phyloP scores from a whole-genome alignment of 2,888 invertebrate genomes.

The Scaptomyza flava region DNA sequence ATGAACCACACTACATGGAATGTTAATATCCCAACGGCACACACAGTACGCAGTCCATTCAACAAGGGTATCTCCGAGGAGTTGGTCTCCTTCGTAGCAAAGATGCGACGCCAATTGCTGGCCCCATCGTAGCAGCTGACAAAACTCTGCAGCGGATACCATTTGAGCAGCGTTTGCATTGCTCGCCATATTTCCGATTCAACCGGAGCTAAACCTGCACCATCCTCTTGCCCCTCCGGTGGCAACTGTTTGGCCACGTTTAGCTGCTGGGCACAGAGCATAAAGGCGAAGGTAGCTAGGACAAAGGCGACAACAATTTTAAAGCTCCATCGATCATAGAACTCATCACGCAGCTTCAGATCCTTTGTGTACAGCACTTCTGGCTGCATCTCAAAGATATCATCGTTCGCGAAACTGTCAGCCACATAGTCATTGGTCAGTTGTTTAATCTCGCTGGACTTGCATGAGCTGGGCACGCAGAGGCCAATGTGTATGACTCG shows the following conservation, averaged over 20 bases:
- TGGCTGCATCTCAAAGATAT: constrained; percentile 81
- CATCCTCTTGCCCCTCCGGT: constrained; percentile 17
- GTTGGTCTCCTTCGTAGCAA: constrained; percentile 61
- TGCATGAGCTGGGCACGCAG: constrained; percentile 85
- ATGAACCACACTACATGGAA: constrained; percentile 84
- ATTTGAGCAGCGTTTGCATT: constrained; percentile 53
- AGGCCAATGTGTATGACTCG: constrained; percentile 85
- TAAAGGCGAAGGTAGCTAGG: constrained; percentile 70
- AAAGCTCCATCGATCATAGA: constrained; percentile 78
- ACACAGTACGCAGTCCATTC: constrained; percentile 83
- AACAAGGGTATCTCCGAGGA: constrained; percentile 82
- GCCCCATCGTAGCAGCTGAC: constrained; percentile 82
- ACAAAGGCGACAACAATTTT: constrained; percentile 74
- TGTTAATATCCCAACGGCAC: constrained; percentile 82
- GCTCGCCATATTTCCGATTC: constrained; percentile 65
- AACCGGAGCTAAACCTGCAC: constrained; percentile 56
- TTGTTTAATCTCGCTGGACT: constrained; percentile 82
- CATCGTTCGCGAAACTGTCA: constrained; percentile 74
- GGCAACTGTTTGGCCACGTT: constrained; percentile 46
- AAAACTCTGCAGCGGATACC: constrained; percentile 64
- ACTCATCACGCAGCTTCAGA: constrained; percentile 76
- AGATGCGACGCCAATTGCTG: constrained; percentile 73
- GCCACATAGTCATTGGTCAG: constrained; percentile 81
- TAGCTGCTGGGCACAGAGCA: constrained; percentile 70
- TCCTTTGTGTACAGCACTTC: constrained; percentile 83